phyloP scores from a whole-genome alignment of 2,113 vertebrate genomes.

The Chauna torquata region DNA sequence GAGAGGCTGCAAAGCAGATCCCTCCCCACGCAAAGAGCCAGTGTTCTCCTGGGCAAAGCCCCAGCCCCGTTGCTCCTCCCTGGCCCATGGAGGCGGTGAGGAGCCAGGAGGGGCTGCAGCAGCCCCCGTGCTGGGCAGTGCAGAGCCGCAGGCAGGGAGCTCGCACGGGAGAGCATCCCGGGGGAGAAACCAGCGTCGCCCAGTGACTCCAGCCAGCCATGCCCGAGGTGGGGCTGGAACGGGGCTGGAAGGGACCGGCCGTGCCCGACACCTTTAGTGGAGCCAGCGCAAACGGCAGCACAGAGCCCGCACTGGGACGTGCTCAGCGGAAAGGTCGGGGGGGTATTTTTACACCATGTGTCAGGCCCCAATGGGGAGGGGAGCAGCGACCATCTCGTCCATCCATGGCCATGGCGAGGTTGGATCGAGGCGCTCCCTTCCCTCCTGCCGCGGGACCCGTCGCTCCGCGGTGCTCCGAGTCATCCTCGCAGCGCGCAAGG shows the following conservation, averaged over 20 bases:
- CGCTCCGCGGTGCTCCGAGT: not conserved
- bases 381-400: not conserved
- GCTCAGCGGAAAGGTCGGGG: not conserved
- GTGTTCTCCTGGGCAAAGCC: not conserved
- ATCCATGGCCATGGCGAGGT: not conserved
- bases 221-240: not conserved
- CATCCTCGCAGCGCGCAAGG: not conserved
- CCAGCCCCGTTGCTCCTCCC: not conserved
- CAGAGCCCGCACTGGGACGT: accelerated
- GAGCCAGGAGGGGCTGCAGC: no score
- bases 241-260: no score
- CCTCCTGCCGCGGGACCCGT: not conserved
- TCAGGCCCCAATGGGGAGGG: not conserved
- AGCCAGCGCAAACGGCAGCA: no score
- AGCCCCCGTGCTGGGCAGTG: no score
- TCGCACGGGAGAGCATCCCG: accelerated
- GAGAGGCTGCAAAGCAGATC: not conserved
- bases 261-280: no score
- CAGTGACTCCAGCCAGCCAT: not conserved
- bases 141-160: not conserved
- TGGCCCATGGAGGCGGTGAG: accelerated
- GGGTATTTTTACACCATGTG: not conserved
- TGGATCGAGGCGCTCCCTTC: not conserved
- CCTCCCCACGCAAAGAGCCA: not conserved
- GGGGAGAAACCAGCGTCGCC: not conserved